These are phyloP conservation scores for Nomada goodeniana DNA, from an alignment of 2,888 invertebrate species.

Conservation along the genomic window DNA sequence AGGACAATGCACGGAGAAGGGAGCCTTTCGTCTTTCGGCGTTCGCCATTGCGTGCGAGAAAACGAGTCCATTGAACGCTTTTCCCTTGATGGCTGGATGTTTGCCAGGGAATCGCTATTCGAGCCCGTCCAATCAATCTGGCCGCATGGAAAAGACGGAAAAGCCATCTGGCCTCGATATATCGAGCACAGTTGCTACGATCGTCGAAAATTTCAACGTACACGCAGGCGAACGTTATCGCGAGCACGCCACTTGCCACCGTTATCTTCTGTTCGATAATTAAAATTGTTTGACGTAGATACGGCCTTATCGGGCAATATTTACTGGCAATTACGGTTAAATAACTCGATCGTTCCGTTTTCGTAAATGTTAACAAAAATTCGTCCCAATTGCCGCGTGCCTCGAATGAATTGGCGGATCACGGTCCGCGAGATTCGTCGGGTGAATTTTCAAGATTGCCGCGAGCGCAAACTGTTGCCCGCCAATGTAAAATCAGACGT, in stretches of 20 bases:
- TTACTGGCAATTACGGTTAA: constrained; percentile 22
- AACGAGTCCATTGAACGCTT: constrained; percentile 52
- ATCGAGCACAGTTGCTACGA: constrained; percentile 10
- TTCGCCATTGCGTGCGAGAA: constrained; percentile 54
- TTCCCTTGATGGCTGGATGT: constrained; percentile 52
- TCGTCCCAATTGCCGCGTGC: neutral
- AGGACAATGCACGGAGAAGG: neutral
- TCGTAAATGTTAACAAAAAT: neutral
- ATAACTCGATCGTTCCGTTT: neutral
- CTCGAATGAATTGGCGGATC: neutral
- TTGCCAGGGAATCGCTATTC: constrained; percentile 59
- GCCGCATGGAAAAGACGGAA: constrained; percentile 45
- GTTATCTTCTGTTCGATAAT: constrained; percentile 39
- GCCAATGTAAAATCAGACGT: neutral
- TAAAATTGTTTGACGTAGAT: constrained; percentile 34
- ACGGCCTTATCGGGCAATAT: constrained; percentile 30
- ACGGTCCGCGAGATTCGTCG: neutral
- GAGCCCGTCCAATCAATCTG: constrained; percentile 57
- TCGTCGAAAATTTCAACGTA: constrained; percentile 41
- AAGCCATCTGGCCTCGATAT: constrained; percentile 54
- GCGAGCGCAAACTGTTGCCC: neutral
- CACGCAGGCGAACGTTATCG: constrained; percentile 26
- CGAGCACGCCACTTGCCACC: neutral
- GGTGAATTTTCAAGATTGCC: neutral
- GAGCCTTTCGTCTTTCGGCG: constrained; percentile 22